Base-by-base conservation (phyloP, 2,113 vertebrate species). In the Pipa parva region DNA sequence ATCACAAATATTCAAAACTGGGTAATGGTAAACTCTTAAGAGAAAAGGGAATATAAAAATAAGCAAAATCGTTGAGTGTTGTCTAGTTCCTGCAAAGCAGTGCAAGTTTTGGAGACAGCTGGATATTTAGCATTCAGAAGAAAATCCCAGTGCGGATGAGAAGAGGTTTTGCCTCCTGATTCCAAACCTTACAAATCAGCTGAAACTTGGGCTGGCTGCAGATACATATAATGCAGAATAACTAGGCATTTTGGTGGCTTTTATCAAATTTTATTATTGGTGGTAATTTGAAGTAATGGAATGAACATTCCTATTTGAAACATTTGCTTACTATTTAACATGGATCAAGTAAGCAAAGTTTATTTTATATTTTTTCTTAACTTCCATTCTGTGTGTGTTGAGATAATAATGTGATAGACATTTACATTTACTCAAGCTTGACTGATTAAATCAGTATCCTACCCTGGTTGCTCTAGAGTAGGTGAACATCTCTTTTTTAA, bases 111-210 rank as follows among this genome's bases (percentile, higher is more conserved):
- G 39, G 45, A 49, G 29, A 22, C 31, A 15, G 65, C 31, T 50
- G 39, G 56, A 51, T 60, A 56, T 51, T 68, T 60, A 59, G 46
- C 37, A 68, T 68, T 68, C 65, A 68, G 42, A n/a, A 68, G 22
- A 51, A 59, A 60, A 33, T 68, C 56, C 65, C 31, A 39, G 65
- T 68, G 65, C 56, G 22, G 46, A n/a, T 15, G 22, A 50, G 11
- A 68, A 46, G 26, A 31, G 25, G 55, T 27, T 36, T 52, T 59
- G 65, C 65, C 56, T 59, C 65, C 65, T 68, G 46, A 68, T 68
- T 60, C 49, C 46, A 25, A 68, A 22, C 59, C 45, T 52, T 51
- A 68, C 56, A 39, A 25, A 59, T 45, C 56, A 52, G 65, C 29
- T 52, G 56, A n/a, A 60, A 46, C 28, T 15, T 50, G 28, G 24